phyloP scores from a whole-genome alignment of 2,888 invertebrate genomes.

The Xestoiulus laeticollis region DNA sequence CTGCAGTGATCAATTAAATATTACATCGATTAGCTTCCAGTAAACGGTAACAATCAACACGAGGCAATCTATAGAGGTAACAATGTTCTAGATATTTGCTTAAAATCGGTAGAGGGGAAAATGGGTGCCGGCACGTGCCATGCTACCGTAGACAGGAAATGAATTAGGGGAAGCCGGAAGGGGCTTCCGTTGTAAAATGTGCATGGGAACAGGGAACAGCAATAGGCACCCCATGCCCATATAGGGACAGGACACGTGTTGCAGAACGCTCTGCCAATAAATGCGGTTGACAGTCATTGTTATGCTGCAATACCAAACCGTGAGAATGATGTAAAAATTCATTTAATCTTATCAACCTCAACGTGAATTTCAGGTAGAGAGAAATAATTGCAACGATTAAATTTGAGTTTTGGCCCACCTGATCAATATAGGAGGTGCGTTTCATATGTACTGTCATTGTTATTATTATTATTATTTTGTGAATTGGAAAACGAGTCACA shows the following conservation, averaged over 20 bases:
- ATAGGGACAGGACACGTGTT: slow-evolving; percentile 1
- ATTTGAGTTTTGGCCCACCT: not conserved
- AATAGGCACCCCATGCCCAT: not conserved
- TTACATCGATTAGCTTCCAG: not conserved
- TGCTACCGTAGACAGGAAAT: not conserved
- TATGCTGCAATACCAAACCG: not conserved
- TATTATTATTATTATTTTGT: too few species aligned
- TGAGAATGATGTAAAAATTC: not conserved
- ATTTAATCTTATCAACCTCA: not conserved
- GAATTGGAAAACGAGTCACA: too few species aligned
- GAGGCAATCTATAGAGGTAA: not conserved
- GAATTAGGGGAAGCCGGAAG: slow-evolving; percentile 30
- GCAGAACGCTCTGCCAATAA: not conserved
- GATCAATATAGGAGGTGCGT: not conserved
- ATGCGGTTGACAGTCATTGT: not conserved
- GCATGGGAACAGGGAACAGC: slow-evolving; percentile 1
- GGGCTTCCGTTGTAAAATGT: not conserved
- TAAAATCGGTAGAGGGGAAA: slow-evolving; percentile 10
- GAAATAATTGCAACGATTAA: not conserved
- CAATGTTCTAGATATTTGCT: not conserved
- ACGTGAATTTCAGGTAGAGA: not conserved
- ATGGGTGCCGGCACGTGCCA: not conserved
- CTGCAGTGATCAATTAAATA: slow-evolving; percentile 9
- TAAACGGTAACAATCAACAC: not conserved
- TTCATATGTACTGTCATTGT: too few species aligned